Evolutionary conservation across 2,888 invertebrate genomes (phyloP).

Genomic region (Thera britannica): DNA sequence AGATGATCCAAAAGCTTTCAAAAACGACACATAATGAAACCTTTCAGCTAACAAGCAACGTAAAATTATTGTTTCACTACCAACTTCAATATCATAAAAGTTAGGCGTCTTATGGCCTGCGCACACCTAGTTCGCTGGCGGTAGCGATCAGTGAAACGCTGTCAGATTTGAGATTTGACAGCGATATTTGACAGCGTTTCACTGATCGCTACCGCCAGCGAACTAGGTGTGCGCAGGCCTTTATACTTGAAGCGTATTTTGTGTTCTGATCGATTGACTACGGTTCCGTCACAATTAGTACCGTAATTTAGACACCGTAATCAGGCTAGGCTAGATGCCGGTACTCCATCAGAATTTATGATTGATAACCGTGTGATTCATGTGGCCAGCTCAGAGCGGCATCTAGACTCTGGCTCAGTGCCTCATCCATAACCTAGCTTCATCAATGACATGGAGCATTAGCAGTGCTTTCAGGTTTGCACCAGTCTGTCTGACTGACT

Average conservation of each 20-base stretch:
- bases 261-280: constrained; percentile 35
- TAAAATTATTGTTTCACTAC: no score
- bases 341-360: constrained; percentile 77
- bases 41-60: background rate
- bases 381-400: constrained; percentile 36
- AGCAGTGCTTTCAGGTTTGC: constrained; percentile 42
- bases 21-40: background rate
- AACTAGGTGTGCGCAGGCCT: no score
- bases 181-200: no score
- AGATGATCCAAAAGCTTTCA: constrained; percentile 10
- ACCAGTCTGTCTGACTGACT: background rate
- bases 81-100: no score
- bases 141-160: no score
- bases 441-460: constrained; percentile 68
- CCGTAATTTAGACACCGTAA: constrained; percentile 28
- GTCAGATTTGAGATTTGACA: no score
- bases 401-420: constrained; percentile 45
- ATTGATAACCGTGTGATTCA: constrained; percentile 74
- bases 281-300: constrained; percentile 14
- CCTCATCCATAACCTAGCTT: constrained; percentile 69
- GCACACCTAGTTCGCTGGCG: no score
- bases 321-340: constrained; percentile 43
- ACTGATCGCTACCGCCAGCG: no score
- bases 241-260: constrained; percentile 1
- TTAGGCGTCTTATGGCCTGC: no score